Base-by-base conservation (phyloP, 2,113 vertebrate species). In the Pithys albifrons region DNA sequence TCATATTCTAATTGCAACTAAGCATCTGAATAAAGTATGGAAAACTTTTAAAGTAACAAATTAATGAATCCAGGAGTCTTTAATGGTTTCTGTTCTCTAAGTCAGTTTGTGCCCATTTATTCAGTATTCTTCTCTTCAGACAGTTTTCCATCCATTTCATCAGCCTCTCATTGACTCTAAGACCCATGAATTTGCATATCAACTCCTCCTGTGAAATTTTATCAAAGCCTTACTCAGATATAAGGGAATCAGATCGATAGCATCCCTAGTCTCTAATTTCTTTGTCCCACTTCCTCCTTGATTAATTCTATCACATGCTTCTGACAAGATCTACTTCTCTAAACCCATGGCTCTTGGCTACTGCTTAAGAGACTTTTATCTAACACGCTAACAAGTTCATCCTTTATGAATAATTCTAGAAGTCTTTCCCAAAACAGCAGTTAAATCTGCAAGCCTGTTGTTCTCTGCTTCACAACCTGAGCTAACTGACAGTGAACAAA, bases 391-490 rank as follows among this genome's bases (percentile, higher is more conserved):
- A 80, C 69, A 90, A 94, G 72, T 94, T 92, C 65, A 75, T 72
- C 19, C 65, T 92, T 92, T 77, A 96, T 93, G 79, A 91, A 95
- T 94, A 96, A 81, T 93, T 93, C 92, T 54, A 86, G 80, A 86
- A 83, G 67, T 72, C 57, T 67, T 91, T 80, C 75, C 51, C 75
- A 74, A 85, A 48, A 74, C 78, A 91, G 74, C 43, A 89, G 49
- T 90, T 83, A 85, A 82, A 80, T 90, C 65, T 94, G 66, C 66
- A 87, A 81, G 77, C 31, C 70, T 95, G n/a, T 89, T 74, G 59
- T 75, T 91, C 79, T 81, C 49, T 65, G 51, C 17, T 86, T 86
- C 33, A 78, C 59, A 88, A 67, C 28, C 54, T 20, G 31, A 76
- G 31, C 58, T 76, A 88, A 74, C 55, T n/a, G 29, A 18, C 24